Base-by-base conservation (phyloP, 64 coral and sea anemone species). In the Dendrophyllia cribrosa region DNA sequence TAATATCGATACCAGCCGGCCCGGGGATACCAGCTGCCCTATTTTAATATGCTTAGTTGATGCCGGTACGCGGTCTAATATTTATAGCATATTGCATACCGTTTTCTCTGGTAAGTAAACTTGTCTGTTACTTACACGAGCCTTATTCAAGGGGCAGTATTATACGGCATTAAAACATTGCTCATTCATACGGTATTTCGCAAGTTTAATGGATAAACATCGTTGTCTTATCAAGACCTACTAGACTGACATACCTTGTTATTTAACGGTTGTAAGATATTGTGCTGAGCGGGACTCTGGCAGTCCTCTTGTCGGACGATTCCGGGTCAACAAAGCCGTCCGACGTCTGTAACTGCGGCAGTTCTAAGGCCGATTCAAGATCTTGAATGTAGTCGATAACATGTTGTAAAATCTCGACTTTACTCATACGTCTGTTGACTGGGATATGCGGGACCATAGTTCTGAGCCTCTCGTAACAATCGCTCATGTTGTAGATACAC, bases 351-450 rank as follows among this genome's bases (percentile, higher is more conserved):
- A 68, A 65, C 49, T 84, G 5, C 4, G 80, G 80, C 24, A 90
- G 24, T 56, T 97, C 95, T n/a, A 97, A 85, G 7, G 95, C 95
- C 15, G 83, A 85, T 43, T 97, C 92, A 23, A 97, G 95, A 77
- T 97, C 95, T 67, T 91, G 92, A 43, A 97, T 97, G 48, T 97
- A 97, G 49, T 97, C 95, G 19, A 97, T 97, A 26, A 97, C 95
- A 62, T 97, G 86, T 52, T 97, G 92, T 6, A 97, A 63, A 71
- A 97, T 97, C 70, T 97, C 95, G 0, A 97, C 95, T 80, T 94
- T 94, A 24, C 78, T 94, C 24, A 97, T 23, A 19, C 87, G 82
- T 68, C 92, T 94, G 63, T 88, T 61, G 24, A 59, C 59, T 22
- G 95, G 88, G 13, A 88, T 77, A 45, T 91, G 79, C 1, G 95